These are phyloP conservation scores for Pinctada fucata DNA, from an alignment of 2,888 invertebrate species.

Conservation along the genomic window DNA sequence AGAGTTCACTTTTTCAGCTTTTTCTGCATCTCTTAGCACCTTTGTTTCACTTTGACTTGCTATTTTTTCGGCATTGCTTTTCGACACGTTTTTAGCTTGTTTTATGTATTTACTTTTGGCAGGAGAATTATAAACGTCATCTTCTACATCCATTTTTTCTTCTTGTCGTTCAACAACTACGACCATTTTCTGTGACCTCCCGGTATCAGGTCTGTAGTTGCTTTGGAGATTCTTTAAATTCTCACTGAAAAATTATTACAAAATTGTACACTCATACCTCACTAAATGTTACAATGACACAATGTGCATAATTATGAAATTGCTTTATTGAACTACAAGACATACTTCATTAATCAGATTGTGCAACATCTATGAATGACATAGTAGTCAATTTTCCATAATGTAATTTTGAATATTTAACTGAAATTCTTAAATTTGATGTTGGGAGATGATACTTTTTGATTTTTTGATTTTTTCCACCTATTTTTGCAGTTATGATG, in stretches of 20 bases:
- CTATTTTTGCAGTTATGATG: not conserved
- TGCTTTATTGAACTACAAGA: no score
- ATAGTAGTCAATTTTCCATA: no score
- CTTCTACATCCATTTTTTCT: conserved; percentile 62
- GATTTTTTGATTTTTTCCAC: not conserved
- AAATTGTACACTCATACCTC: not conserved
- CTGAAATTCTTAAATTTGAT: not conserved
- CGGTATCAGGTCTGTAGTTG: conserved; percentile 47
- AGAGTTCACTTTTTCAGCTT: conserved; percentile 27
- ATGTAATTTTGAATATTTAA: no score
- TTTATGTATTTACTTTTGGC: conserved; percentile 67
- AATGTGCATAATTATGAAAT: no score
- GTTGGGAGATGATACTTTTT: not conserved
- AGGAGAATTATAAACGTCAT: conserved; percentile 48
- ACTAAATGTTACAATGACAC: no score
- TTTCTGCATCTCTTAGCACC: conserved; percentile 31
- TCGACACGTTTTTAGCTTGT: conserved; percentile 65
- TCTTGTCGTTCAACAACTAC: conserved; percentile 45
- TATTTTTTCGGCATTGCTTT: conserved; percentile 58
- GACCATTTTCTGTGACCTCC: conserved; percentile 37
- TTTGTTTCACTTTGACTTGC: conserved; percentile 41
- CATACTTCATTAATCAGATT: no score
- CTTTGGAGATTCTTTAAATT: conserved; percentile 60
- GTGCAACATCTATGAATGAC: no score
- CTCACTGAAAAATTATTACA: conserved; percentile 47